Evolutionary conservation across 2,797 vertebrate genomes (phyloP), one percentile per base, ranked within the genome.

Genomic region (Coracias cyanogaster): DNA sequence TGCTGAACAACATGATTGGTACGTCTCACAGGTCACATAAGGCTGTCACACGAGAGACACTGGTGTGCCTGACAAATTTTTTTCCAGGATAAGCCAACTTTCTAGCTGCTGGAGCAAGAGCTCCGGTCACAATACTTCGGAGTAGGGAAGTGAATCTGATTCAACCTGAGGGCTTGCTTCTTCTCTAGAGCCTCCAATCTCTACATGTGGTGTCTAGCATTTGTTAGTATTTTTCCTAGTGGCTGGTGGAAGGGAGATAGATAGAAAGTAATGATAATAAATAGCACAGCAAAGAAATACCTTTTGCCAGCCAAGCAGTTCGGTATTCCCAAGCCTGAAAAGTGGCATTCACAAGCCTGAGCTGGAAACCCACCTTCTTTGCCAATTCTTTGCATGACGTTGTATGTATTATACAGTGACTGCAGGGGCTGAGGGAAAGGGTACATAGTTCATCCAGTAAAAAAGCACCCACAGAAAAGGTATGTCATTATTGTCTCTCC

Each of bases 1-100:
- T 96, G 58, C 95, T 99, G 28, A 98, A 98, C 69, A 96, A 51
- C 0, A 79, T 98, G 18, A 95, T 97, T 5, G 97, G 99, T 99
- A 96, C 6, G 96, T 88, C 31, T 72, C 7, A 0, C 18, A 52
- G 64, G 24, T 41, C 33, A 3, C 10, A 15, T 24, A 24, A 51
- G 24, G 61, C 41, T 74, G 33, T 72, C 1, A 1, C 2, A 2
- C 28, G 55, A 45, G 72, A 43, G 26, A 51, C 13, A 6, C 19
- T 39, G 48, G 15, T 58, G 51, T 39, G 15, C 48, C 20, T 76
- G 29, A 66, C 10, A 31, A 2, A 4, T 52, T 55, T 45, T 29
- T 79, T 77, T 57, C 71, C 37, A 52, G 45, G 33, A 25, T 72
- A 72, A 86, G 21, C 16, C 4, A 3, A 37, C 4, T 1, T 48